phyloP scores from a whole-genome alignment of 2,888 invertebrate species.

The Tiliacea aurago region DNA sequence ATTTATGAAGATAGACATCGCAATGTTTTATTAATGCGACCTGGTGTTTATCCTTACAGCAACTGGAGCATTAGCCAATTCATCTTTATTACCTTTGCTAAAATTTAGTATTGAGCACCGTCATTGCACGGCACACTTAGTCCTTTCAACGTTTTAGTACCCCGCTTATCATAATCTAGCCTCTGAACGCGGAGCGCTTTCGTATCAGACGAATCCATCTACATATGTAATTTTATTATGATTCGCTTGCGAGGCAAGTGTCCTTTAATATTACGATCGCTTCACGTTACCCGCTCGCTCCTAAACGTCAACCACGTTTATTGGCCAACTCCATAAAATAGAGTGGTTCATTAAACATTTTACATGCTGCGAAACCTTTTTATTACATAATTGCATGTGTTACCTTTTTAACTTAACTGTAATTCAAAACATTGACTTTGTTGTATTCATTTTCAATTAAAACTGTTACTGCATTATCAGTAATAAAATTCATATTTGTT shows the following conservation, averaged over 20 bases:
- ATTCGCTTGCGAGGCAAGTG: constrained; percentile 81
- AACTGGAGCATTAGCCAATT: constrained; percentile 42
- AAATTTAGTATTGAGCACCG: constrained; percentile 42
- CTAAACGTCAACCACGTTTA: constrained; percentile 80
- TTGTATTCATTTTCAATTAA: constrained; percentile 75
- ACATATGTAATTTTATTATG: constrained; percentile 83
- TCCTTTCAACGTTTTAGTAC: constrained; percentile 72
- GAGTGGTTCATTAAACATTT: constrained; percentile 85
- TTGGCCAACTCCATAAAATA: constrained; percentile 85
- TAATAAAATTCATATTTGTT: constrained; percentile 78
- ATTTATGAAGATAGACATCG: constrained; percentile 42
- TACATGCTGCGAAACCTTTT: constrained; percentile 76
- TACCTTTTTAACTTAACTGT: constrained; percentile 76
- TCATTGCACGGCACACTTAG: constrained; percentile 67
- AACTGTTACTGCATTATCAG: constrained; percentile 70
- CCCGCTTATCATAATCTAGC: constrained; percentile 71
- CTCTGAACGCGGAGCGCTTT: constrained; percentile 69
- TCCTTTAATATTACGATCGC: constrained; percentile 82
- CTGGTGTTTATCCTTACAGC: constrained; percentile 31
- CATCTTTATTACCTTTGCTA: constrained; percentile 41
- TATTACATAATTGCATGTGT: constrained; percentile 83
- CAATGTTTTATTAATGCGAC: constrained; percentile 32
- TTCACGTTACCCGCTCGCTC: constrained; percentile 74
- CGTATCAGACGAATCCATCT: constrained; percentile 77
- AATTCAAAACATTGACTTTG: constrained; percentile 72